Evolutionary conservation across 1,140 invertebrate genomes (phyloP).

Genomic region (Palaemon carinicauda): DNA sequence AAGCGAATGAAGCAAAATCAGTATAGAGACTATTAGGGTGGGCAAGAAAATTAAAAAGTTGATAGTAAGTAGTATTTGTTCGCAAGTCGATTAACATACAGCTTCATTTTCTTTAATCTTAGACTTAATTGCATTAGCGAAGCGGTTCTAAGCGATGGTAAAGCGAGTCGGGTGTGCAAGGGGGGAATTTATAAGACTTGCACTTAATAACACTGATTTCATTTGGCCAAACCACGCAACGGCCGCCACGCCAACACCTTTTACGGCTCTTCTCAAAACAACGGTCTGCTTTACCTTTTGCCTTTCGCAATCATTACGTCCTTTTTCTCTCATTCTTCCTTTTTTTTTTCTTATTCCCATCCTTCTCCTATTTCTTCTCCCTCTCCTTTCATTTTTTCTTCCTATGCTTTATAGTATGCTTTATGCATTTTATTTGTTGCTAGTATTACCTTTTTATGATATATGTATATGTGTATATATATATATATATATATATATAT

Average conservation of each 20-base stretch:
- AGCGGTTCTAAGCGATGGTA: background rate
- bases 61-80: background rate
- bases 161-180: slow-evolving; percentile 18
- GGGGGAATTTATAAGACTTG: slow-evolving; percentile 26
- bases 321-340: background rate
- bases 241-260: too few species aligned
- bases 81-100: slow-evolving; percentile 35
- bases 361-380: background rate
- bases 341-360: background rate
- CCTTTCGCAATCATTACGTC: too few species aligned
- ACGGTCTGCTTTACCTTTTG: background rate
- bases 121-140: slow-evolving; percentile 51
- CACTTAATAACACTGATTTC: slow-evolving; percentile 34
- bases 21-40: too few species aligned
- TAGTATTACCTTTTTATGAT: too few species aligned
- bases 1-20: too few species aligned
- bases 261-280: too few species aligned
- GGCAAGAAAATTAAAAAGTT: too few species aligned
- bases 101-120: slow-evolving; percentile 52
- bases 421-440: too few species aligned
- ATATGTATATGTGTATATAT: too few species aligned
- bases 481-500: too few species aligned
- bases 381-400: background rate
- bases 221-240: background rate
- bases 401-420: too few species aligned